Evolutionary conservation across 2,113 vertebrate genomes (phyloP).

Genomic region (Aspidoscelis tigris): DNA sequence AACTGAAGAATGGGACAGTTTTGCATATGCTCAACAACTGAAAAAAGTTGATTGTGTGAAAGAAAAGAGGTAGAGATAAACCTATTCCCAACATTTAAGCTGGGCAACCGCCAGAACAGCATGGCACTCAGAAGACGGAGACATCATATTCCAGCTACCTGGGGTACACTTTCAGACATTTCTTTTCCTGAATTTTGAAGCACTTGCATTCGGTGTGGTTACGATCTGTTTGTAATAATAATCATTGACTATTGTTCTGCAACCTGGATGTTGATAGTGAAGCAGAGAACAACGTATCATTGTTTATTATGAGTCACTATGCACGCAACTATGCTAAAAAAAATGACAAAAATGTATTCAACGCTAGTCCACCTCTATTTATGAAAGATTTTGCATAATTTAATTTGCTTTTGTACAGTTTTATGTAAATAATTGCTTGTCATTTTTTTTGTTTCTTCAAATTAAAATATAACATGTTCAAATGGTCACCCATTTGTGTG

Average conservation of each 20-base stretch:
- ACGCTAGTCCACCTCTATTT: constrained; percentile 99
- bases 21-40: constrained; percentile 31
- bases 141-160: constrained; percentile 67
- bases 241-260: constrained; percentile 98
- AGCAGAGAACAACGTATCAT: constrained; percentile 96
- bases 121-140: constrained; percentile 54
- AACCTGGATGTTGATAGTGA: constrained; percentile 99
- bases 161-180: constrained; percentile 84
- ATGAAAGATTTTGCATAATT: constrained; percentile 99
- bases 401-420: constrained; percentile 99
- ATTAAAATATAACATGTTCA: constrained; percentile 99
- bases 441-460: constrained; percentile 99
- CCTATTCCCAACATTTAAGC: neutral
- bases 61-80: constrained; percentile 42
- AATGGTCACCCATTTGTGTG: constrained; percentile 73
- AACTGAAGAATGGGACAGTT: neutral
- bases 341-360: constrained; percentile 97
- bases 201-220: constrained; percentile 91
- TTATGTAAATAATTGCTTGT: constrained; percentile 99
- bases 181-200: constrained; percentile 82
- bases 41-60: constrained; percentile 42
- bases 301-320: constrained; percentile 99
- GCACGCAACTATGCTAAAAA: constrained; percentile 98
- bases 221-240: constrained; percentile 95
- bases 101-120: constrained; percentile 37